These are phyloP conservation scores for Cephus spinipes DNA, from an alignment of 2,888 invertebrate species.

Conservation along the genomic window DNA sequence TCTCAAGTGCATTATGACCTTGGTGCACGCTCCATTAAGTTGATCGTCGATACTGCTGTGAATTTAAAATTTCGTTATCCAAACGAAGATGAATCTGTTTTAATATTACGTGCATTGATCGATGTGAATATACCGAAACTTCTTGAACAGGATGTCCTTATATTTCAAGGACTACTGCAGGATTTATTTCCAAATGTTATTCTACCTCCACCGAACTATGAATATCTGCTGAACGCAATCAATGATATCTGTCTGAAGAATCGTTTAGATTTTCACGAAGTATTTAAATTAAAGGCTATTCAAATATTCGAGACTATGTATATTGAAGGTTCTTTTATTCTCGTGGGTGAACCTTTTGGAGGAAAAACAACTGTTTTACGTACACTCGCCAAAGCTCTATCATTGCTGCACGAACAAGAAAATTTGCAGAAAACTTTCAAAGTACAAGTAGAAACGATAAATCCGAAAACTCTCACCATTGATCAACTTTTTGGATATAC, in stretches of 20 bases:
- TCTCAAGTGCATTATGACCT: slow-evolving; percentile 71
- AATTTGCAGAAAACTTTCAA: slow-evolving; percentile 46
- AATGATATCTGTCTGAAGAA: slow-evolving; percentile 61
- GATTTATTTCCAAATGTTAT: slow-evolving; percentile 70
- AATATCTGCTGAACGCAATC: slow-evolving; percentile 65
- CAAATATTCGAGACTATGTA: slow-evolving; percentile 73
- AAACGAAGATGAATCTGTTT: slow-evolving; percentile 68
- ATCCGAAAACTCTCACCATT: slow-evolving; percentile 71
- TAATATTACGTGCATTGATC: slow-evolving; percentile 71
- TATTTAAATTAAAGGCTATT: slow-evolving; percentile 70
- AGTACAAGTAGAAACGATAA: slow-evolving; percentile 69
- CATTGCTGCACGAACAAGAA: slow-evolving; percentile 55
- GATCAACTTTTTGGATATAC: slow-evolving; percentile 72
- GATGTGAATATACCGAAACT: slow-evolving; percentile 73
- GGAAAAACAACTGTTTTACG: slow-evolving; percentile 71
- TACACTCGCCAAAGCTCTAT: slow-evolving; percentile 67
- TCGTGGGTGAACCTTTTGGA: slow-evolving; percentile 68
- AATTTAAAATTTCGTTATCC: slow-evolving; percentile 71
- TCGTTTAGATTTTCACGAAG: slow-evolving; percentile 66
- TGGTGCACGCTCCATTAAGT: slow-evolving; percentile 71
- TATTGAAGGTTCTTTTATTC: slow-evolving; percentile 70
- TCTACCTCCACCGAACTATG: slow-evolving; percentile 66
- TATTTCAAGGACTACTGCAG: slow-evolving; percentile 68
- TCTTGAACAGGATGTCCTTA: slow-evolving; percentile 68
- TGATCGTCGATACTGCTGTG: slow-evolving; percentile 70